These are phyloP conservation scores for Cichlasoma orientale DNA, from an alignment of 2,797 vertebrate genomes.

Conservation along the genomic window DNA sequence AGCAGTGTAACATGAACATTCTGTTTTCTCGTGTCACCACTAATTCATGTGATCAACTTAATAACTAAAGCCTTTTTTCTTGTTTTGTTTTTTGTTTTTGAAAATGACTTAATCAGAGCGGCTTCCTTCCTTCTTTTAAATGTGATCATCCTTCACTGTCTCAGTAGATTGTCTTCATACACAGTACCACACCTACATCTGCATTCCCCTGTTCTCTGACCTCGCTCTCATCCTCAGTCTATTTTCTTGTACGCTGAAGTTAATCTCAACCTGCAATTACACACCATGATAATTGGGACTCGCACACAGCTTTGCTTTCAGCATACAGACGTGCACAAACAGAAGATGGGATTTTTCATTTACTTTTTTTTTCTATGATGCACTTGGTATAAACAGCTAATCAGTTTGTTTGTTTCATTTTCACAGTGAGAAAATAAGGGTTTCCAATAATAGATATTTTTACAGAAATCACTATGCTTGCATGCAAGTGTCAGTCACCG, in stretches of 20 bases:
- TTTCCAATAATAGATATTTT: slow-evolving; percentile 13
- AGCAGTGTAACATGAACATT: background rate
- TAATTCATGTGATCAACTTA: background rate
- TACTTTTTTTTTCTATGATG: slow-evolving; percentile 12
- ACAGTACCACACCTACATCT: background rate
- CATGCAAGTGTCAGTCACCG: background rate
- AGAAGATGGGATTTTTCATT: slow-evolving; percentile 7
- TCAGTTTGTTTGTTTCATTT: slow-evolving; percentile 8
- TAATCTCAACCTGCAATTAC: slow-evolving; percentile 48
- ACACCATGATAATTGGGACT: slow-evolving; percentile 38
- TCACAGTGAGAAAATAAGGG: background rate
- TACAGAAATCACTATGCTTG: background rate
- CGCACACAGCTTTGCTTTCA: slow-evolving; percentile 3
- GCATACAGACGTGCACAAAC: background rate
- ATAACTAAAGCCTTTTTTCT: background rate
- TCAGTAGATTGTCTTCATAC: background rate
- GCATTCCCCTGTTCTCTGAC: slow-evolving; percentile 26
- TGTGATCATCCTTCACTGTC: background rate
- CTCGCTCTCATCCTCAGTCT: slow-evolving; percentile 15
- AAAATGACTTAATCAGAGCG: background rate
- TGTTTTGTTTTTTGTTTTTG: too few relatives aligned
- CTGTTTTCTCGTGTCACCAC: background rate
- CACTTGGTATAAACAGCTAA: slow-evolving; percentile 32
- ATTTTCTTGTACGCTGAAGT: slow-evolving; percentile 24
- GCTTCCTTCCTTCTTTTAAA: background rate